These are phyloP conservation scores for Arenicola marina DNA, from an alignment of 2,888 invertebrate species.

Conservation along the genomic window DNA sequence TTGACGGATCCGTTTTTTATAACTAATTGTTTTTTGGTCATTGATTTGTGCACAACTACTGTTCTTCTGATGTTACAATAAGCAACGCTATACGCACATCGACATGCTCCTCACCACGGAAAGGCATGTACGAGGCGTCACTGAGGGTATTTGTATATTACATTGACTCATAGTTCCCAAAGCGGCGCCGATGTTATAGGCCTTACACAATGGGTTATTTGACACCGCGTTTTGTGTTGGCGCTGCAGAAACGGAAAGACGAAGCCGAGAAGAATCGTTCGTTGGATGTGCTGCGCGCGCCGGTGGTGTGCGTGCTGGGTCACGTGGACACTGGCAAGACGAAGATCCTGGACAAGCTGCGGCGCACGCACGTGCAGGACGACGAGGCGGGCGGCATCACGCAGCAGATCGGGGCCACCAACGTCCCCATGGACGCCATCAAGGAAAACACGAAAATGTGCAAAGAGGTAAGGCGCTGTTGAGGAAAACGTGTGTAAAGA, in stretches of 20 bases:
- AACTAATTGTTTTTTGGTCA: no score
- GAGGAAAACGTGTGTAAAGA: no score
- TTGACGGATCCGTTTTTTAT: no score
- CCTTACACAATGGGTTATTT: no score
- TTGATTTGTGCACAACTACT: no score
- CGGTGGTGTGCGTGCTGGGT: conserved; percentile 94
- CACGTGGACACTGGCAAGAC: conserved; percentile 99
- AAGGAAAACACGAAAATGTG: conserved; percentile 92
- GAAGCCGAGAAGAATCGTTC: conserved; percentile 73
- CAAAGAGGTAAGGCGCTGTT: conserved; percentile 84
- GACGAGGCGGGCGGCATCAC: conserved; percentile 98
- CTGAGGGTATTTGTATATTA: no score
- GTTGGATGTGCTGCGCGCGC: conserved; percentile 80
- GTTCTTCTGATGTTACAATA: no score
- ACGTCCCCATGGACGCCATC: conserved; percentile 95
- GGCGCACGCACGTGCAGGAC: conserved; percentile 64
- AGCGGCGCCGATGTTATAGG: no score
- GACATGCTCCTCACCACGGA: no score
- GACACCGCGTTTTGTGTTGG: conserved; percentile 6
- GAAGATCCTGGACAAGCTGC: conserved; percentile 91
- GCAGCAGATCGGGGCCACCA: conserved; percentile 99
- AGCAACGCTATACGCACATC: no score
- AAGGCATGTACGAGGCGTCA: no score
- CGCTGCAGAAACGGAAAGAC: conserved; percentile 66
- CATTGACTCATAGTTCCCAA: no score